Evolutionary conservation across 2,888 invertebrate species (phyloP).

Genomic region (Zele albiditarsus): DNA sequence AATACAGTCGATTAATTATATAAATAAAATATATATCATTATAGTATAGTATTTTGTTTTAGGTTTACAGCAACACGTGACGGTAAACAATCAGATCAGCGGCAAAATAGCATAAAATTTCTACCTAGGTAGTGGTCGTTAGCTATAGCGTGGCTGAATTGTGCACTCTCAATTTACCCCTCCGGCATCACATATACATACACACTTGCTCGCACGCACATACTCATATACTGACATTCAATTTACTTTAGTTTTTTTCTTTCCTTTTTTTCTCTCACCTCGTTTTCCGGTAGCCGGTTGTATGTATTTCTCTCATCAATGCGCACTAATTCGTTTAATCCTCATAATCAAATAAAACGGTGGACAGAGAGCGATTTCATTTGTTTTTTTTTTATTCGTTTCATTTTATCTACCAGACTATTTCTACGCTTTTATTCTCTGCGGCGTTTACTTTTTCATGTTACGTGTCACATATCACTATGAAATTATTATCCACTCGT

Average conservation of each 20-base stretch:
- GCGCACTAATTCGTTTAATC: conserved; percentile 38
- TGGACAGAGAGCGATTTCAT: conserved; percentile 43
- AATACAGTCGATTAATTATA: conserved; percentile 70
- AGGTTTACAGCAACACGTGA: conserved; percentile 71
- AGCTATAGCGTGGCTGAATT: conserved; percentile 66
- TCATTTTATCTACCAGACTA: conserved; percentile 44
- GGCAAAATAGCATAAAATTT: conserved; percentile 68
- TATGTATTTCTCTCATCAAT: conserved; percentile 36
- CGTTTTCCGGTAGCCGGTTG: conserved; percentile 11
- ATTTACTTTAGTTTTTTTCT: conserved; percentile 31
- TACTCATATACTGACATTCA: conserved; percentile 16
- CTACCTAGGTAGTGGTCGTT: conserved; percentile 70
- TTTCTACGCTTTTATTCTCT: conserved; percentile 22
- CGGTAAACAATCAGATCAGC: conserved; percentile 72
- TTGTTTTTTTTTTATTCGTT: neutral
- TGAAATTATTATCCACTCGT: neutral
- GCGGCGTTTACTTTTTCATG: conserved; percentile 12
- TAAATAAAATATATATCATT: conserved; percentile 71
- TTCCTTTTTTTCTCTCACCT: conserved; percentile 24
- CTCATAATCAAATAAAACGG: conserved; percentile 45
- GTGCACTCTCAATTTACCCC: conserved; percentile 46
- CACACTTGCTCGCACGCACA: neutral
- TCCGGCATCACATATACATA: conserved; percentile 24
- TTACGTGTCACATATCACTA: neutral
- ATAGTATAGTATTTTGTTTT: conserved; percentile 60